Base-by-base conservation (phyloP, 1,140 invertebrate species). In the Musca vetustissima region DNA sequence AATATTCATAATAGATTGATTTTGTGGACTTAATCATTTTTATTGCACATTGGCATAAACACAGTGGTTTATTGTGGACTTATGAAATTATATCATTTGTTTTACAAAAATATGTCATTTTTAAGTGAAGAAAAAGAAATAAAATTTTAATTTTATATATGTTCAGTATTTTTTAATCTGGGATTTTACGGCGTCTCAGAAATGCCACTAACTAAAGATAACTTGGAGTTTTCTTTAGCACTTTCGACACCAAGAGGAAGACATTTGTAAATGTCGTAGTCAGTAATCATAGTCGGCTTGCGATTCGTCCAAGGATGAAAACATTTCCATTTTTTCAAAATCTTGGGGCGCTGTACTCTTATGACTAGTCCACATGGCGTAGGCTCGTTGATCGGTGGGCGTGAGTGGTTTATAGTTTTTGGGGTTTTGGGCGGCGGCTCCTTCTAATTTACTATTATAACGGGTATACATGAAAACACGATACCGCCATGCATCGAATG, bases 291-390 rank as follows among this genome's bases (percentile, higher is more conserved):
- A 80, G 48, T 71, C 78, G 4, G 74, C 70, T 2, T 75, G 76
- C 15, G 76, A 64, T 66, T 77, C 78, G 59, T 80, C 78, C 25
- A 78, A 50, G 17, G 73, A 74, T 66, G 69, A 70, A 71, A 80
- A 80, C 74, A 78, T 77, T 49, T 80, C 76, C 74, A 78, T 75
- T 71, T 80, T 80, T 8, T 80, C 78, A 43, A 73, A 80, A 43
- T 80, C 78, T 53, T 73, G 76, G 52, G 78, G 75, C 17, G 71
- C 69, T 65, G 77, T 77, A 49, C 74, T 74, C 67, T 80, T 79
- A 70, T 80, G 76, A 68, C 78, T 80, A 17, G 78, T 80, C 78
- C 78, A 80, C 78, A 80, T 80, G 50, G 78, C 74, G 48, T 80
- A 80, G 1, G 78, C 78, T 57, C 78, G 78, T 69, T 80, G 78